A percentile compares a stretch with the other conserved stretches of the same genome.
Conservation (phyloP, 2,888 invertebrate genomes). For the Leptopilina myrica region DNA sequence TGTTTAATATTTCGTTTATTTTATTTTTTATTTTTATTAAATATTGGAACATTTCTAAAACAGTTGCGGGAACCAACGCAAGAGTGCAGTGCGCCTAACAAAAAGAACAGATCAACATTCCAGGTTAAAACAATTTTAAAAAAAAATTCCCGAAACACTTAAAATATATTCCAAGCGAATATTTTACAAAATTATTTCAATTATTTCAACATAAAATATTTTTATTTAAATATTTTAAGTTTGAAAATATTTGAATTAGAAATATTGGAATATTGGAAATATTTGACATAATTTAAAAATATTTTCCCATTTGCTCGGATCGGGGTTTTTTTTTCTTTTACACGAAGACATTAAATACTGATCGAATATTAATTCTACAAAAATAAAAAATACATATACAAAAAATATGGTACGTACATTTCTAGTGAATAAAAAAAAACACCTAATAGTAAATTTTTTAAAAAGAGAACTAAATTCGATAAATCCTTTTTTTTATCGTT, state of each 20-base stretch:
- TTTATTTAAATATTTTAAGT: background rate
- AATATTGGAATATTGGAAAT: no score
- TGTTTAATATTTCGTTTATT: constrained; percentile 18
- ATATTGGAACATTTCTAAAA: constrained; percentile 69
- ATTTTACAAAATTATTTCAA: background rate
- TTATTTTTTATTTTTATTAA: no score
- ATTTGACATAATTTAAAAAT: no score
- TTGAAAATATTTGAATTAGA: no score
- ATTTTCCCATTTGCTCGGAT: background rate
- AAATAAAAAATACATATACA: constrained; percentile 6
- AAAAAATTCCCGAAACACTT: background rate
- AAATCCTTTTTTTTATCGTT: background rate
- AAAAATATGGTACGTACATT: constrained; percentile 13
- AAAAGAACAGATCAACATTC: constrained; percentile 22
- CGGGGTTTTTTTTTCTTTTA: no score
- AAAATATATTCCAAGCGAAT: constrained; percentile 25
- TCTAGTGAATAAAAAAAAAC: constrained; percentile 12
- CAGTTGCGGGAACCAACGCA: constrained; percentile 74
- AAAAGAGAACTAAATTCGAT: constrained; percentile 4
- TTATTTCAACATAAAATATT: no score
- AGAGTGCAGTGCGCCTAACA: constrained; percentile 64
- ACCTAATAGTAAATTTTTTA: background rate
- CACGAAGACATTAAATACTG: constrained; percentile 5
- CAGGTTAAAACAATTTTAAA: constrained; percentile 23
- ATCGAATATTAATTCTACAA: constrained; percentile 20